phyloP scores from a whole-genome alignment of 2,888 invertebrate genomes.

The Euzophera pinguis region DNA sequence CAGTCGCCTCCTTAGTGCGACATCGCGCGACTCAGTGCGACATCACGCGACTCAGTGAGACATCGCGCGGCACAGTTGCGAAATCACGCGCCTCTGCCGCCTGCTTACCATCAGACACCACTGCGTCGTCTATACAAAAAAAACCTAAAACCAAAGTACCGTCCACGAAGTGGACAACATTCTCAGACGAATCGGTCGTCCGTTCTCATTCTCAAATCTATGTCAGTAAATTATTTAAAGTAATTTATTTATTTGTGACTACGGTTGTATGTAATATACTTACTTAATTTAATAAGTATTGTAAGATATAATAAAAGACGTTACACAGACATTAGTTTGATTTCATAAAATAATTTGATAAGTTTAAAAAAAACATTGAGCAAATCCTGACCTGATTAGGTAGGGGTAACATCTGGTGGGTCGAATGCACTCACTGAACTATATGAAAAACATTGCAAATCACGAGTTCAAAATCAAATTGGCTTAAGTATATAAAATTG shows the following conservation, averaged over 20 bases:
- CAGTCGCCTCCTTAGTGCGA: constrained; percentile 17
- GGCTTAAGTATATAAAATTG: no score
- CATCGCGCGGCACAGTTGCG: constrained; percentile 1
- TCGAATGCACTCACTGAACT: no score
- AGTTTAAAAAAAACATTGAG: not conserved
- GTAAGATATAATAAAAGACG: constrained; percentile 59
- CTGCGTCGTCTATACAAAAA: constrained; percentile 50
- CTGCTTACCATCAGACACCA: constrained; percentile 28
- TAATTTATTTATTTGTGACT: constrained; percentile 78
- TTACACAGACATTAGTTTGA: constrained; percentile 57
- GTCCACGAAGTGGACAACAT: constrained; percentile 53
- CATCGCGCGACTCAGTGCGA: not conserved
- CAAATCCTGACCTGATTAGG: no score
- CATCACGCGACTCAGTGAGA: no score
- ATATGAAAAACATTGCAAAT: no score
- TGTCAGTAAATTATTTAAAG: constrained; percentile 76
- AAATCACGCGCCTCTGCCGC: constrained; percentile 16
- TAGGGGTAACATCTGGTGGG: no score
- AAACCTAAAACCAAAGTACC: constrained; percentile 74
- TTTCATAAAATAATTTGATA: constrained; percentile 22
- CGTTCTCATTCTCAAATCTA: constrained; percentile 64
- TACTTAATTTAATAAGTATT: constrained; percentile 68
- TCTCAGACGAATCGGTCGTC: constrained; percentile 54
- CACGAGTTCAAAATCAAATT: no score
- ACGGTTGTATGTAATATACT: constrained; percentile 64